A percentile compares a stretch with the other conserved stretches of the same genome.
Evolutionary conservation across 53 echinoderm and acorn worm species (phyloP).

Genomic region (Arbacia lixula): DNA sequence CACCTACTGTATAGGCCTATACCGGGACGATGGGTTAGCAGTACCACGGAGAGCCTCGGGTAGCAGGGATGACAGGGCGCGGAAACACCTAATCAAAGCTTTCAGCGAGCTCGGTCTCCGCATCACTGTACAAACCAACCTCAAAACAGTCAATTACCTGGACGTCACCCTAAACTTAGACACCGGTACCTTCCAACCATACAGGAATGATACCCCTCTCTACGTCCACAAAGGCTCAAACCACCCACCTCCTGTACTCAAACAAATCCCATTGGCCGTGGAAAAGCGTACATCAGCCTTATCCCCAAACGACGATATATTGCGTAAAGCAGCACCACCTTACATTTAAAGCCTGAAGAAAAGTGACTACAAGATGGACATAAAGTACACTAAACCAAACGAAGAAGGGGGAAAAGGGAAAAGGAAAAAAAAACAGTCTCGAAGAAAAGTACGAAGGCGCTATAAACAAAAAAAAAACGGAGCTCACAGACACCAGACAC

Average conservation of each 20-base stretch:
- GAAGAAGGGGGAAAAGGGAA: no score
- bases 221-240: constrained; percentile 23
- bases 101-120: background rate
- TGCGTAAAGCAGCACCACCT: background rate
- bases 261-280: constrained; percentile 29
- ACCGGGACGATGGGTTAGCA: constrained; percentile 36
- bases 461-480: no score
- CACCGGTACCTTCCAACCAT: constrained; percentile 21
- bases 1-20: constrained; percentile 5
- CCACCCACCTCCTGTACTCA: constrained; percentile 33
- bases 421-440: no score
- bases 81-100: background rate
- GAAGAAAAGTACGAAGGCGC: no score
- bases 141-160: constrained; percentile 26
- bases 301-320: constrained; percentile 4
- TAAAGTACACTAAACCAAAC: no score
- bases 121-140: constrained; percentile 9
- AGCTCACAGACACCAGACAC: no score
- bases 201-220: constrained; percentile 22
- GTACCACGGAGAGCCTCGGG: background rate
- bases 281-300: background rate
- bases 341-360: no score
- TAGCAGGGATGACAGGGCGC: background rate
- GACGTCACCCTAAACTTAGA: constrained; percentile 30
- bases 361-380: no score